phyloP scores from a whole-genome alignment of 2,113 vertebrate genomes.

The Nothocercus nigrocapillus region DNA sequence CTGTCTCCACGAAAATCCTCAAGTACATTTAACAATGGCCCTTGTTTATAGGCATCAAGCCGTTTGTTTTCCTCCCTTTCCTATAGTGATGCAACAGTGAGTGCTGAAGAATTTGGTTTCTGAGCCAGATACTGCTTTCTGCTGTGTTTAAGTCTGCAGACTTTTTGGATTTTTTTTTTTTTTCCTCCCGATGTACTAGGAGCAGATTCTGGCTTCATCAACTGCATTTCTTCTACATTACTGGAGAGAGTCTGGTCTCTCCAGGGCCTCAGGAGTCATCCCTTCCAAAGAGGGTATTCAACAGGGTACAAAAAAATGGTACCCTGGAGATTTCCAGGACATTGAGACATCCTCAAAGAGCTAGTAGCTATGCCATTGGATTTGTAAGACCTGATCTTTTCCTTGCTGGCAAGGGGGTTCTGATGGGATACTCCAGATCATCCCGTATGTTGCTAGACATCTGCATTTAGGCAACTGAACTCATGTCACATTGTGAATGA shows the following conservation, averaged over 20 bases:
- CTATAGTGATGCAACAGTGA: slow-evolving; percentile 1
- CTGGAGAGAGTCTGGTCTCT: not conserved
- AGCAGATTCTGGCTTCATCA: not conserved
- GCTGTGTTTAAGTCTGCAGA: not conserved
- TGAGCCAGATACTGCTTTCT: not conserved
- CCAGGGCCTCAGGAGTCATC: not conserved
- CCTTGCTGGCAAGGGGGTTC: not conserved
- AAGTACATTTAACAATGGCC: slow-evolving; percentile 27
- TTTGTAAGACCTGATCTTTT: not conserved
- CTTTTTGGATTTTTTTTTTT: not conserved
- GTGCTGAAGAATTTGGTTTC: not conserved
- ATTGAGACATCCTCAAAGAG: not conserved
- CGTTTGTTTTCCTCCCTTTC: not conserved
- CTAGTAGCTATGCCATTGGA: not conserved
- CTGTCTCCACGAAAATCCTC: slow-evolving; percentile 27
- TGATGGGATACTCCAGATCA: not conserved
- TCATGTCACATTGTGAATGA: not conserved
- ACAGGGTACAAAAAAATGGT: not conserved
- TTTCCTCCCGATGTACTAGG: not conserved
- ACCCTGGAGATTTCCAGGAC: not conserved
- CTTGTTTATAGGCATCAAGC: slow-evolving; percentile 9
- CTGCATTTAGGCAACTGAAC: not conserved
- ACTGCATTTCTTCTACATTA: not conserved
- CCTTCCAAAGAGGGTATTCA: not conserved
- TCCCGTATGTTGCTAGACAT: not conserved